phyloP scores from a whole-genome alignment of 2,888 invertebrate genomes.

The Cheilosia urbana region DNA sequence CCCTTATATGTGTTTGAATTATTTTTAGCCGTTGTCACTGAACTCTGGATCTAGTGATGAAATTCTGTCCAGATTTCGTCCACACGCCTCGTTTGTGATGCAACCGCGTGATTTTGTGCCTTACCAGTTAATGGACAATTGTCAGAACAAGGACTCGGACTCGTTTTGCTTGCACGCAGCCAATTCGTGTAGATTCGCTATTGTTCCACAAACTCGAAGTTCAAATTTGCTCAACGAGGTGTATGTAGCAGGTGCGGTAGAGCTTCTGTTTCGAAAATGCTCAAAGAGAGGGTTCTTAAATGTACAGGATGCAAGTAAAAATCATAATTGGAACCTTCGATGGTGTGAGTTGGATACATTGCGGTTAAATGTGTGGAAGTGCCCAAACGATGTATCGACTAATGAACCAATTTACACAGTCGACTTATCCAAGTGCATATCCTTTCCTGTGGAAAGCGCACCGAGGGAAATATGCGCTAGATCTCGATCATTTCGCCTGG shows the following conservation, averaged over 20 bases:
- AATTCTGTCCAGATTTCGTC: slow-evolving; percentile 81
- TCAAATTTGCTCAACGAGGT: slow-evolving; percentile 80
- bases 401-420: slow-evolving; percentile 81
- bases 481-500: slow-evolving; percentile 83
- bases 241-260: slow-evolving; percentile 69
- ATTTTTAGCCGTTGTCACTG: slow-evolving; percentile 52
- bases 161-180: slow-evolving; percentile 79
- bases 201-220: slow-evolving; percentile 77
- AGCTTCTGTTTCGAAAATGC: slow-evolving; percentile 77
- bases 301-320: slow-evolving; percentile 83
- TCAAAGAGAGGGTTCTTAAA: slow-evolving; percentile 84
- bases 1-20: slow-evolving; percentile 6
- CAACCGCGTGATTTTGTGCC: slow-evolving; percentile 79
- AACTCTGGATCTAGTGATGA: slow-evolving; percentile 78
- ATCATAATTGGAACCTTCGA: slow-evolving; percentile 85
- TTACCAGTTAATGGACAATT: slow-evolving; percentile 78
- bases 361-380: slow-evolving; percentile 84
- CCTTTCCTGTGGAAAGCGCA: slow-evolving; percentile 80
- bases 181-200: slow-evolving; percentile 76
- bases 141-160: slow-evolving; percentile 66
- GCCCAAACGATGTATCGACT: slow-evolving; percentile 83
- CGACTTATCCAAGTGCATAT: slow-evolving; percentile 82
- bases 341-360: slow-evolving; percentile 85
- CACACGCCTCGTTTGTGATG: slow-evolving; percentile 81
- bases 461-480: slow-evolving; percentile 84